Conservation (phyloP, 1,140 invertebrate genomes). For the Ostrea denselamellosa region DNA sequence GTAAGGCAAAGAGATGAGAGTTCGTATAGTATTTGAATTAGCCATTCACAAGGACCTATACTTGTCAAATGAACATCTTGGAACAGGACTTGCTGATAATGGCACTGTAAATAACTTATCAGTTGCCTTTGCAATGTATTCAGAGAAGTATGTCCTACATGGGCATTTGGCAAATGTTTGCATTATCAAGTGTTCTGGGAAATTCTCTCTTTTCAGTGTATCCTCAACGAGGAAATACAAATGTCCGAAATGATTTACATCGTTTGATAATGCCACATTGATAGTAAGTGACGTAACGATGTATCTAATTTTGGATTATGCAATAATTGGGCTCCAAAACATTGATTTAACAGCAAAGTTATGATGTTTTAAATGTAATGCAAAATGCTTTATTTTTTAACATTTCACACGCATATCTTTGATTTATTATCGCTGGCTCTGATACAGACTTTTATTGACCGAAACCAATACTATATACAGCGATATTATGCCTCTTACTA, state of each 20-base stretch:
- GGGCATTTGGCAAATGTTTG: slow-evolving; percentile 57
- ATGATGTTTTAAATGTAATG: neutral
- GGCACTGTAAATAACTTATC: neutral
- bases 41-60: slow-evolving; percentile 48
- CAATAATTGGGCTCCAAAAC: neutral
- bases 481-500: too few species aligned
- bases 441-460: too few species aligned
- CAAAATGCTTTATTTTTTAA: slow-evolving; percentile 10
- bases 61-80: slow-evolving; percentile 45
- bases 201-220: slow-evolving; percentile 45
- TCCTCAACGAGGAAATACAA: slow-evolving; percentile 46
- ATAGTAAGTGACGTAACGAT: neutral
- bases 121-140: slow-evolving; percentile 52
- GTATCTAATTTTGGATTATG: too few species aligned
- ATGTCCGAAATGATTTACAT: slow-evolving; percentile 37
- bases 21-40: slow-evolving; percentile 51
- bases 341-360: slow-evolving; percentile 2
- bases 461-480: too few species aligned
- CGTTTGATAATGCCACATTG: slow-evolving; percentile 43
- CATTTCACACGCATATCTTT: neutral
- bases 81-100: slow-evolving; percentile 36
- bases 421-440: neutral
- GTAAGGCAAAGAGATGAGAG: slow-evolving; percentile 45
- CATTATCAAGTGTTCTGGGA: slow-evolving; percentile 46
- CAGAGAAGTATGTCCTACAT: slow-evolving; percentile 52